Conservation (phyloP, 2,113 vertebrate species). For the Menura novaehollandiae region DNA sequence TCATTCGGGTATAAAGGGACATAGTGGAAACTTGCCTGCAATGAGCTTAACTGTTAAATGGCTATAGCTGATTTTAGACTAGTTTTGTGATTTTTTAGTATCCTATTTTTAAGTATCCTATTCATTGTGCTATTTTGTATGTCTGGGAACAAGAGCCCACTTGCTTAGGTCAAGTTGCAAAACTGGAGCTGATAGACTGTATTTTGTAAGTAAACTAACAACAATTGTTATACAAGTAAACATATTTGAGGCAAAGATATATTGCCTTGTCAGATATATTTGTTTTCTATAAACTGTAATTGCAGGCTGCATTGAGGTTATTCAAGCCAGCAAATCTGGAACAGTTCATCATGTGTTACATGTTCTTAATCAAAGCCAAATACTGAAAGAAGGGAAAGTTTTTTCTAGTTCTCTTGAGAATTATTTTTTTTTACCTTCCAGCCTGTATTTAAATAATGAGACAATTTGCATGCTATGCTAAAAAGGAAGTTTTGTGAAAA, state of each 20-base stretch:
- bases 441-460: not conserved
- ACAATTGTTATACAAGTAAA: not conserved
- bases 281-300: slow-evolving; percentile 29
- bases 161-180: not conserved
- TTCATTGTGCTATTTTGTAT: not conserved
- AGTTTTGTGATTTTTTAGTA: not conserved
- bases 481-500: not conserved
- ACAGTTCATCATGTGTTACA: not conserved
- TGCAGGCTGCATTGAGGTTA: not conserved
- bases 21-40: not conserved
- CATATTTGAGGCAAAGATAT: not conserved
- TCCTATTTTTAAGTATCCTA: not conserved
- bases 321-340: slow-evolving; percentile 52
- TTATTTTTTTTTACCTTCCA: slow-evolving; percentile 33
- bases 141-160: not conserved
- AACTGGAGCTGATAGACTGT: not conserved
- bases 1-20: not conserved
- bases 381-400: slow-evolving; percentile 1
- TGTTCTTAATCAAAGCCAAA: slow-evolving; percentile 41
- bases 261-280: slow-evolving; percentile 15
- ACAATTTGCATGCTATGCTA: not conserved
- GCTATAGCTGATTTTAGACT: not conserved
- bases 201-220: not conserved
- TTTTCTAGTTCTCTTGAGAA: slow-evolving; percentile 22
- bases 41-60: not conserved